Evolutionary conservation across 1,140 invertebrate genomes (phyloP).

Genomic region (Anoplophora glabripennis): DNA sequence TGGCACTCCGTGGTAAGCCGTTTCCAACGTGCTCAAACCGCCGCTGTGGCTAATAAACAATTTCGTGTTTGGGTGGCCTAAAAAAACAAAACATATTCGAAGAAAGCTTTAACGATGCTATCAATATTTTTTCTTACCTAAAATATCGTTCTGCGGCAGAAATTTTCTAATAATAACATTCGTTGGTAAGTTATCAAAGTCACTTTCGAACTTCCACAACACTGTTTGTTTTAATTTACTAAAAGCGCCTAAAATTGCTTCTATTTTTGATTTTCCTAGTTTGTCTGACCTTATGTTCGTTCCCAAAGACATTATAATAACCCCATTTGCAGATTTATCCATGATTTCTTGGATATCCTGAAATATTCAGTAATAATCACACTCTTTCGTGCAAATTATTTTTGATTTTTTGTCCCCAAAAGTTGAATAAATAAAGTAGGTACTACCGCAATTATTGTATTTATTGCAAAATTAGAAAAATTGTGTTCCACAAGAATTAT

Average conservation of each 20-base stretch:
- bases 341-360: slow-evolving; percentile 51
- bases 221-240: slow-evolving; percentile 51
- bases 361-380: slow-evolving; percentile 33
- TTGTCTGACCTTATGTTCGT: slow-evolving; percentile 49
- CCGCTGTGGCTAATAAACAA: slow-evolving; percentile 40
- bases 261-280: slow-evolving; percentile 40
- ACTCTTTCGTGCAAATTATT: slow-evolving; percentile 28
- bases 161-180: slow-evolving; percentile 52
- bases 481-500: neutral
- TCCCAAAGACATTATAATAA: slow-evolving; percentile 54
- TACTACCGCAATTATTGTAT: no score
- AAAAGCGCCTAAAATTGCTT: slow-evolving; percentile 50
- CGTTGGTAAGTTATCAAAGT: slow-evolving; percentile 47
- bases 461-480: neutral
- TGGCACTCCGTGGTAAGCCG: slow-evolving; percentile 53
- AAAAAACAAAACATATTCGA: slow-evolving; percentile 1
- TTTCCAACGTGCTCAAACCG: slow-evolving; percentile 46
- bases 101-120: no score
- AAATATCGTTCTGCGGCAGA: slow-evolving; percentile 60
- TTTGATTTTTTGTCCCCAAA: slow-evolving; percentile 1
- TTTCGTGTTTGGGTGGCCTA: slow-evolving; percentile 38
- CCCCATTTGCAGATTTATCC: slow-evolving; percentile 50
- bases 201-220: slow-evolving; percentile 56
- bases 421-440: no score
- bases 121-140: slow-evolving; percentile 47